Evolutionary conservation across 2,888 invertebrate species (phyloP), one percentile per base, ranked within the genome.

Genomic region (Heliconius sara): DNA sequence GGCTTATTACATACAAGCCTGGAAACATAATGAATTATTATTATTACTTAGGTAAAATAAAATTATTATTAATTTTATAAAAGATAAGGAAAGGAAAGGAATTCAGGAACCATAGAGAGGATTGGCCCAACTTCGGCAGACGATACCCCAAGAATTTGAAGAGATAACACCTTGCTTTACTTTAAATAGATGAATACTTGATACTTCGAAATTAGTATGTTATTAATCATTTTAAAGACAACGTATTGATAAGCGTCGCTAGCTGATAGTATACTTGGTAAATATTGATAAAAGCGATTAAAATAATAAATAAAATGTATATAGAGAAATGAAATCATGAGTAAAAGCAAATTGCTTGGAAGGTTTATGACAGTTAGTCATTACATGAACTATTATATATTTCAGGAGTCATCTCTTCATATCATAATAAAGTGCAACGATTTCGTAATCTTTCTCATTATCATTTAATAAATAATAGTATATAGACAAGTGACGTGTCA

Each of bases 31-130:
- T 52, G 10, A 16, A 52, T 73, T 52, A 63, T 52, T 72, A 52
- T 52, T 22, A 52, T 25, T 39, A 57, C n/a, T n/a, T 71, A 52
- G 34, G 63, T 76, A 22, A 47, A 47, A 65, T 43, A 83, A 77
- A 68, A 27, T 65, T 7, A 2, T 27, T 30, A 27, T 27, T 27
- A 27, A 27, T 27, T 27, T 27, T 27, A 78, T 65, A 75, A 65
- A 78, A 77, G 68, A 67, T 85, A 87, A 84, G 87, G 88, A 79
- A n/a, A 79, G 87, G 86, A 85, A 43, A 83, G 87, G 84, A 81
- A 72, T 34, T n/a, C 16, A 84, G 90, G 90, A 91, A 89, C 92
- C 94, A 93, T 92, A 94, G 86, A 95, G 95, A 95, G 94, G 91
- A 91, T 94, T 95, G 95, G 95, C 94, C 93, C 89, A 90, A 89